Conservation (phyloP, 2,888 invertebrate genomes). For the Macrosiphum euphorbiae region DNA sequence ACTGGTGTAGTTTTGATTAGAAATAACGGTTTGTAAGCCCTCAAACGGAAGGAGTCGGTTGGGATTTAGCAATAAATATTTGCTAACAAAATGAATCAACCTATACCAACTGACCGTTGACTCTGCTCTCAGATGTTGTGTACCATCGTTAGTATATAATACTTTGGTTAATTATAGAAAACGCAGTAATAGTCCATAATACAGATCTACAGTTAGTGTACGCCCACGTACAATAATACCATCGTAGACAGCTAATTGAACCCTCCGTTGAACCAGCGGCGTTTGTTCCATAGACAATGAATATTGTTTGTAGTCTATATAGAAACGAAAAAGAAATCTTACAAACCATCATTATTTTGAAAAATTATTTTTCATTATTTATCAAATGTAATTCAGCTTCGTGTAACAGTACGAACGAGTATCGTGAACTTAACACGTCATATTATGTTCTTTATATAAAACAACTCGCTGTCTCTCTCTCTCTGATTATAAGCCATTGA, state of each 20-base stretch:
- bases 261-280: neutral
- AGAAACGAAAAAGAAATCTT: neutral
- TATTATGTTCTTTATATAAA: neutral
- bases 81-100: constrained; percentile 11
- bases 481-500: neutral
- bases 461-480: neutral
- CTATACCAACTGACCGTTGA: neutral
- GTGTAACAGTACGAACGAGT: neutral
- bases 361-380: neutral
- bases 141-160: neutral
- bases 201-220: neutral
- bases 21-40: neutral
- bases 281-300: neutral
- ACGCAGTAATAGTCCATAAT: neutral
- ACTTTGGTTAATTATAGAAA: neutral
- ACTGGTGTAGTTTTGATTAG: neutral
- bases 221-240: neutral
- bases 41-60: neutral
- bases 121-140: neutral
- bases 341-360: neutral
- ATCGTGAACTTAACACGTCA: neutral
- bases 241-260: neutral
- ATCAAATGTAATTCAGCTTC: neutral
- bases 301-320: neutral
- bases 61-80: neutral